Evolutionary conservation across 2,888 invertebrate species (phyloP), one percentile per base, ranked within the genome.

Genomic region (Anoplius nigerrimus): DNA sequence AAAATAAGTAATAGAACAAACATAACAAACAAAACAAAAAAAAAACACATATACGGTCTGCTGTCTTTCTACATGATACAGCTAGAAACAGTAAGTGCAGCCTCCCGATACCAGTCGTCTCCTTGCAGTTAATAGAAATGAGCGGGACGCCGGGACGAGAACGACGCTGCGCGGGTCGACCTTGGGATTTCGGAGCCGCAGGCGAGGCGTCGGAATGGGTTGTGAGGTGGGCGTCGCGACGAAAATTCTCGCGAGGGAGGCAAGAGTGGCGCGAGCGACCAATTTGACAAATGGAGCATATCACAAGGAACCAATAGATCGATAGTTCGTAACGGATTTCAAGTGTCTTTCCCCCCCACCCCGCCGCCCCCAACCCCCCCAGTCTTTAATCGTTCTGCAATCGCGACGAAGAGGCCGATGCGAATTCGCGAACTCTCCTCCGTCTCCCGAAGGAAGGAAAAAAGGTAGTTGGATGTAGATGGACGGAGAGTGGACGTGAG

Each of bases 101-200:
- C 79, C 77, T 87, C 87, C 88, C 84, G 82, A 87, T 81, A 88
- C 84, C 84, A 88, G 83, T 88, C 87, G 86, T 87, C 84, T 88
- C 87, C 87, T 84, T 83, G 81, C 87, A 88, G 88, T 84, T 85
- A 34, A 34, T 34, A 6, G n/a, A 34, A 34, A 24, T 71, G 76
- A 76, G 69, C 72, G 74, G 81, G 21, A 4, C 22, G 46, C 57
- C 22, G 21, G 57, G 34, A 6, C 57, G 21, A 2, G 45, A 11
- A 18, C 43, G 20, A 48, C 48, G 48, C 48, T 48, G 8, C 48
- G 45, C 16, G 16, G 11, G 27, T 27, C 27, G 27, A 27, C 27
- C n/a, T n/a, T n/a, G n/a, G n/a, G n/a, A n/a, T n/a, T n/a, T n/a
- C n/a, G n/a, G n/a, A n/a, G n/a, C n/a, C n/a, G n/a, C n/a, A n/a